Percentiles rank a stretch among this genome's conserved stretches.
Evolutionary conservation across 2,797 vertebrate species (phyloP).

Genomic region (Kryptopterus vitreolus): DNA sequence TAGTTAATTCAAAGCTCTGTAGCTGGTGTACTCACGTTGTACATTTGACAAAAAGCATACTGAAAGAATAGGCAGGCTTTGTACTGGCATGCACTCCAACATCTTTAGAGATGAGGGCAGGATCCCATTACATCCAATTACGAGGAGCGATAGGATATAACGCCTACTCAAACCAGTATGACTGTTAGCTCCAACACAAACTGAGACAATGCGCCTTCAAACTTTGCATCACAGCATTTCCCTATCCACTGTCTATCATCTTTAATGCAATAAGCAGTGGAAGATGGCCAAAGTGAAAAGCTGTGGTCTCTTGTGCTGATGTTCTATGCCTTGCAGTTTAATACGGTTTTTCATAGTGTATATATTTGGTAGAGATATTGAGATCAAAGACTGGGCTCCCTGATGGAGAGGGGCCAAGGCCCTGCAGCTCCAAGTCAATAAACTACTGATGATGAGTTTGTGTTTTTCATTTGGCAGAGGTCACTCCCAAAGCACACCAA

Average conservation of each 20-base stretch:
- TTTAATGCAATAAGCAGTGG: constrained; percentile 44
- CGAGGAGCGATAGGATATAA: constrained; percentile 18
- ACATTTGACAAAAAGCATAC: constrained; percentile 41
- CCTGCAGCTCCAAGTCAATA: constrained; percentile 54
- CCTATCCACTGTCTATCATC: constrained; percentile 14
- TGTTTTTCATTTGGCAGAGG: constrained; percentile 53
- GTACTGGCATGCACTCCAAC: constrained; percentile 9
- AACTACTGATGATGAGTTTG: constrained; percentile 56
- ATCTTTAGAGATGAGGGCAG: constrained; percentile 30
- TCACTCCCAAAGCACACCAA: constrained; percentile 40
- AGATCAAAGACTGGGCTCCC: constrained; percentile 44
- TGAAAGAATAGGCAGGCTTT: constrained; percentile 18
- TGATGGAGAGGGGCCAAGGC: constrained; percentile 37
- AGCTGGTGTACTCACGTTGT: constrained; percentile 14
- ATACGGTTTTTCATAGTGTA: constrained; percentile 36
- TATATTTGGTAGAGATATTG: constrained; percentile 53
- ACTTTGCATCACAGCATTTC: constrained; percentile 35
- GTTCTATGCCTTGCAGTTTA: constrained; percentile 43
- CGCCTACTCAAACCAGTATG: constrained; percentile 26
- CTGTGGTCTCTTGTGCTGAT: constrained; percentile 33
- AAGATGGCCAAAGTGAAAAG: constrained; percentile 27
- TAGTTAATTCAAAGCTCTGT: constrained; percentile 36
- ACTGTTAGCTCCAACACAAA: constrained; percentile 27
- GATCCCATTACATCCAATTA: constrained; percentile 51
- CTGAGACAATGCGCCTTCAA: constrained; percentile 38